A percentile compares a stretch with the other conserved stretches of the same genome.
Conservation (phyloP, 2,888 invertebrate species). For the Amorpha juglandis region DNA sequence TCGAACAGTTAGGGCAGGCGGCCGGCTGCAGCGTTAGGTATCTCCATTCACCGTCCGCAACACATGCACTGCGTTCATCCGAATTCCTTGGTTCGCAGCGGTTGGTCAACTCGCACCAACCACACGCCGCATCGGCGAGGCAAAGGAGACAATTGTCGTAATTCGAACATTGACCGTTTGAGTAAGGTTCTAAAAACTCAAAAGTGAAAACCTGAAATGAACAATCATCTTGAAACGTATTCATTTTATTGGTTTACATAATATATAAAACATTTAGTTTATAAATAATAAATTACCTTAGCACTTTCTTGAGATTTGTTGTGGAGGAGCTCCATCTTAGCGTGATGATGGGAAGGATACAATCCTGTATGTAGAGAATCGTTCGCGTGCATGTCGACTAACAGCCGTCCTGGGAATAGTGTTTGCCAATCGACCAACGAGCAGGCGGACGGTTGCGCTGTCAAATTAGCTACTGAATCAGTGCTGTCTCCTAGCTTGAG, state of each 20-base stretch:
- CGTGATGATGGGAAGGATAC: conserved; percentile 87
- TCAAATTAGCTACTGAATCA: conserved; percentile 85
- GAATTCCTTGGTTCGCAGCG: conserved; percentile 87
- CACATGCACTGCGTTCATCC: conserved; percentile 87
- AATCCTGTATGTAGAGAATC: conserved; percentile 83
- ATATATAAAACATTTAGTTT: conserved; percentile 14
- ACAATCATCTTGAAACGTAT: background rate
- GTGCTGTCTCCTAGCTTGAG: conserved; percentile 81
- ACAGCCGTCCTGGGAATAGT: conserved; percentile 86
- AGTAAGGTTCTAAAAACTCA: conserved; percentile 95
- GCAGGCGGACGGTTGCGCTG: conserved; percentile 88
- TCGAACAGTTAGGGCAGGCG: conserved; percentile 94
- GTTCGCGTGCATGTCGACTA: conserved; percentile 88
- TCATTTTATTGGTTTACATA: background rate
- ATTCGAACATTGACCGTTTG: conserved; percentile 89
- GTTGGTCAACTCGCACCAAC: conserved; percentile 94
- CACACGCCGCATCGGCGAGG: conserved; percentile 93
- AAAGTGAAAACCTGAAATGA: conserved; percentile 88
- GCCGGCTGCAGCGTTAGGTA: conserved; percentile 92
- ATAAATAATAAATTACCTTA: conserved; percentile 76
- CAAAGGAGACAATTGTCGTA: conserved; percentile 95
- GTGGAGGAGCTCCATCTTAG: conserved; percentile 93
- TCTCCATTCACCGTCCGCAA: conserved; percentile 86
- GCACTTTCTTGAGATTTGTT: conserved; percentile 89
- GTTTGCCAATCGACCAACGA: conserved; percentile 87